Conservation (phyloP, 2,888 invertebrate genomes). For the Bruchidius siliquastri region DNA sequence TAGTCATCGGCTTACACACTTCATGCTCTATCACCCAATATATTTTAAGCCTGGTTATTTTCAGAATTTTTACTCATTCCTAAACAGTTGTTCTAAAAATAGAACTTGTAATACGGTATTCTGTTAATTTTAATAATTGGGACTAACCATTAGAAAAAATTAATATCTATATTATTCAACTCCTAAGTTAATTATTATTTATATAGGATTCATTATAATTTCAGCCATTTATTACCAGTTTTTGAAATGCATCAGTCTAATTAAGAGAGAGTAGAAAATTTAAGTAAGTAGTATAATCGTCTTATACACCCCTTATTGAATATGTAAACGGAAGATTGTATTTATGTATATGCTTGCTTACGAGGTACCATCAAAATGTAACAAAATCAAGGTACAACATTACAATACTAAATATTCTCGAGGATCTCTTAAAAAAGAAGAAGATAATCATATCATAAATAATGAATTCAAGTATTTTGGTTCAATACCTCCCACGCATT, state of each 20-base stretch:
- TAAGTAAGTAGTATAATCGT: not conserved
- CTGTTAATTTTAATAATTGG: not conserved
- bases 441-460: no score
- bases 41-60: no score
- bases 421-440: no score
- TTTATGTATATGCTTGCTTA: not conserved
- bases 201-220: not conserved
- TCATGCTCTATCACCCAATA: no score
- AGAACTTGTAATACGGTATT: not conserved
- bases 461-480: no score
- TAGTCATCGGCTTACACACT: no score
- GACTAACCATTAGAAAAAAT: not conserved
- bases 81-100: not conserved
- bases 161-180: not conserved
- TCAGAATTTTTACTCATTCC: not conserved
- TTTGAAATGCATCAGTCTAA: not conserved
- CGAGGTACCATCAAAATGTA: not conserved
- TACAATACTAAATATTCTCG: no score
- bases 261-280: not conserved
- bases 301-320: not conserved
- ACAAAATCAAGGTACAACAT: no score
- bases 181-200: not conserved
- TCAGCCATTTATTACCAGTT: not conserved
- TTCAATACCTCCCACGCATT: no score
- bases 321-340: not conserved